Conservation (phyloP, 2,888 invertebrate species). For the Acleris emargana region DNA sequence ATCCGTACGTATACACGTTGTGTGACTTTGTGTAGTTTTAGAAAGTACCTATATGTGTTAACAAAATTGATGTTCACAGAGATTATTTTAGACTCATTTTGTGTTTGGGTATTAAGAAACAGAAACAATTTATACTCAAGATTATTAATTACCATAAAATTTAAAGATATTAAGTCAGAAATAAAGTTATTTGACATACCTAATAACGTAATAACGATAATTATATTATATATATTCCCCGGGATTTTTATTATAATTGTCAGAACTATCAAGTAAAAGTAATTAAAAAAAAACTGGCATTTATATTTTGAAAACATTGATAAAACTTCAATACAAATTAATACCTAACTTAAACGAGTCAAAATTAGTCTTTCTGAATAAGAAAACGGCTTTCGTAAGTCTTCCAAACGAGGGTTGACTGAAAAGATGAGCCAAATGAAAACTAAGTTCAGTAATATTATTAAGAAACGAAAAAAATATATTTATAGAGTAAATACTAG, state of each 20-base stretch:
- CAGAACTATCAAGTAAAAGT: too few relatives aligned
- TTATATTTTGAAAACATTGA: too few relatives aligned
- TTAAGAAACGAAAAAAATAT: slow-evolving; percentile 53
- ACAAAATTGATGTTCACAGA: slow-evolving; percentile 23
- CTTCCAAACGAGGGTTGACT: slow-evolving; percentile 78
- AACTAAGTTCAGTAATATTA: slow-evolving; percentile 67
- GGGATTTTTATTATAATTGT: too few relatives aligned
- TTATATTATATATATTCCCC: too few relatives aligned
- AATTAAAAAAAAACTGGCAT: too few relatives aligned
- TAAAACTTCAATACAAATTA: background rate
- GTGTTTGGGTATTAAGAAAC: background rate
- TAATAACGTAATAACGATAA: too few relatives aligned
- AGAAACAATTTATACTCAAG: background rate
- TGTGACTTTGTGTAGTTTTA: slow-evolving; percentile 57
- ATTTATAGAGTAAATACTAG: slow-evolving; percentile 47
- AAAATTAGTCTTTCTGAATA: slow-evolving; percentile 18
- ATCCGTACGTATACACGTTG: slow-evolving; percentile 64
- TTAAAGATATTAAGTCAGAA: too few relatives aligned
- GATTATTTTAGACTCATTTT: slow-evolving; percentile 3
- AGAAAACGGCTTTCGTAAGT: slow-evolving; percentile 57
- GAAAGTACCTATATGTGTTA: slow-evolving; percentile 47
- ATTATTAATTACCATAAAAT: too few relatives aligned
- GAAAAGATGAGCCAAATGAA: slow-evolving; percentile 66
- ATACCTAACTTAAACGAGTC: background rate
- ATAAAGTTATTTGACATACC: too few relatives aligned